Evolutionary conservation across 1,140 invertebrate species (phyloP), one percentile per base, ranked within the genome.

Genomic region (Ctenoplectra terminalis): DNA sequence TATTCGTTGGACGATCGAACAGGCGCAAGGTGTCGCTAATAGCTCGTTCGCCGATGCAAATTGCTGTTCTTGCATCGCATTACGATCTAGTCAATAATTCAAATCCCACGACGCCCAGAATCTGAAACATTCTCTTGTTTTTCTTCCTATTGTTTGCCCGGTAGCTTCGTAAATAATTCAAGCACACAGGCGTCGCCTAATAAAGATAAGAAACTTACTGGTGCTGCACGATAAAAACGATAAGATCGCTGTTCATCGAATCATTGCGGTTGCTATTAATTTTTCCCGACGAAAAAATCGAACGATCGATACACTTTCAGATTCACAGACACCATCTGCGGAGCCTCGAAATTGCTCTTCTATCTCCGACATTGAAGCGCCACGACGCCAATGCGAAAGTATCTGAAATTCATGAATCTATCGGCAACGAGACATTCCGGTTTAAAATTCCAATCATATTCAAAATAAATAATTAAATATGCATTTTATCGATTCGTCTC

Each of bases 401-500:
- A 78, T 78, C 58, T 78, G 66, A 78, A 78, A 71, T 78, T 78
- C 76, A 78, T 78, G 76, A 78, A 78, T 78, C 76, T 34, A 60
- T 78, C 76, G 76, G 50, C 40, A n/a, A 67, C 64, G 75, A 26
- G 17, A 60, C 66, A 52, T 43, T 40, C 13, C 76, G 66, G 54
- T 71, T 78, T 78, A 71, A 78, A 78, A 78, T 78, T 78, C 76
- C 76, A 48, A 78, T 78, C 66, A 78, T 78, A 78, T 78, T 78
- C 76, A 78, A 78, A 78, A 78, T 78, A 78, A 78, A 78, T 78
- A 78, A 71, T 78, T 52, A 71, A 78, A 78, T 78, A 78, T 71
- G 66, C 76, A 78, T 71, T 78, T 67, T 29, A 78, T 71, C 69
- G 76, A 71, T 71, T 23, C 23, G 37, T 7, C 15, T 3, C 29